Percentiles rank a stretch among this genome's conserved stretches.
These are phyloP conservation scores for Cairina moschata DNA, from an alignment of 2,113 vertebrate genomes.

Conservation along the genomic window DNA sequence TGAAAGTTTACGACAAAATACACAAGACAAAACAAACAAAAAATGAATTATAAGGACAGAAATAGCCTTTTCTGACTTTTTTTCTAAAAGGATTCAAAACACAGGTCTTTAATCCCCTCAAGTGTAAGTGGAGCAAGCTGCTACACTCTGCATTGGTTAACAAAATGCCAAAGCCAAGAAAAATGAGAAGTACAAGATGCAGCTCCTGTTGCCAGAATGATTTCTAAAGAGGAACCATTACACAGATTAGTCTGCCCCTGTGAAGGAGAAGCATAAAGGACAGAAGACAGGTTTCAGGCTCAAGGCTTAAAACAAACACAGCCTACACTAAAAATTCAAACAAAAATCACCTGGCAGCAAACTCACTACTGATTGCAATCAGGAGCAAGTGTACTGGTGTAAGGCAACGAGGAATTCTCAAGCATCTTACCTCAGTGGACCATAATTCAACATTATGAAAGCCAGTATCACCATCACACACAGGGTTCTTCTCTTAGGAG, in stretches of 20 bases:
- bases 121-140: neutral
- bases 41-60: neutral
- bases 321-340: neutral
- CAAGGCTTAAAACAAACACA: neutral
- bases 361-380: neutral
- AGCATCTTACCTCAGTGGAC: slow-evolving; percentile 84
- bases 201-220: neutral
- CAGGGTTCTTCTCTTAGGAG: slow-evolving; percentile 88
- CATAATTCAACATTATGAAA: slow-evolving; percentile 86
- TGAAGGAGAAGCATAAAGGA: neutral
- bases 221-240: neutral
- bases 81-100: neutral
- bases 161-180: neutral
- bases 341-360: neutral
- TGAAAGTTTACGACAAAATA: neutral
- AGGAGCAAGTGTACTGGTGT: neutral
- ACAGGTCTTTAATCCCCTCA: neutral
- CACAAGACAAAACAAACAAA: neutral
- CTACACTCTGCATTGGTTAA: accelerated
- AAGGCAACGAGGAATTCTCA: neutral
- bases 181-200: neutral
- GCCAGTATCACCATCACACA: slow-evolving; percentile 90
- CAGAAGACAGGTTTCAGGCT: neutral
- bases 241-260: neutral
- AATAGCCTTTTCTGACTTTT: neutral